A percentile compares a stretch with the other conserved stretches of the same genome.
These are phyloP conservation scores for Patiria pectinifera DNA, from an alignment of 53 echinoderm and acorn worm species.

Conservation along the genomic window DNA sequence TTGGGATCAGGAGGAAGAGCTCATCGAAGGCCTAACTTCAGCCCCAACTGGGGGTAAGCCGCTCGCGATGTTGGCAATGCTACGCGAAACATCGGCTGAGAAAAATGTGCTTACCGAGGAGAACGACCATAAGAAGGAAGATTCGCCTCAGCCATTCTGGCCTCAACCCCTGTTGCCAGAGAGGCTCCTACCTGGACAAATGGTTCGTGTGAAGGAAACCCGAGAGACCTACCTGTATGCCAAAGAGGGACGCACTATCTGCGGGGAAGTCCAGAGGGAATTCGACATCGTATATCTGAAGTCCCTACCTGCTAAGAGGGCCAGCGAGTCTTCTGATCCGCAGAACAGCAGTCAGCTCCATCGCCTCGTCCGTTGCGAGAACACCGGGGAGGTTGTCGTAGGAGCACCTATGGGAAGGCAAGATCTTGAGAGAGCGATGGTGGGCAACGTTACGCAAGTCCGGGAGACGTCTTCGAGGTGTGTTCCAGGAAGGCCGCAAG, in stretches of 20 bases:
- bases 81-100: background rate
- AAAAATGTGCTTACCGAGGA: background rate
- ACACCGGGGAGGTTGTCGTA: background rate
- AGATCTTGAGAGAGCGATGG: constrained; percentile 14
- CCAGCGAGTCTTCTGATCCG: background rate
- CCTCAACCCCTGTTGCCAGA: constrained; percentile 20
- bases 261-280: constrained; percentile 9
- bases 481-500: constrained; percentile 22
- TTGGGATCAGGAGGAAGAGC: background rate
- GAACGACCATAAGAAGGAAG: background rate
- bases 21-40: background rate
- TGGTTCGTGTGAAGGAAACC: background rate
- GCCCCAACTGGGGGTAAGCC: background rate
- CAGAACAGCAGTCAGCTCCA: background rate
- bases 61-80: constrained; percentile 1
- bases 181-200: constrained; percentile 26
- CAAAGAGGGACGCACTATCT: constrained; percentile 20
- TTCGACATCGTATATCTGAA: background rate
- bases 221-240: constrained; percentile 36
- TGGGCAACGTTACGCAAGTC: background rate
- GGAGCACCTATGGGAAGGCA: constrained; percentile 5
- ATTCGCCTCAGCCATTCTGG: background rate
- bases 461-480: constrained; percentile 27
- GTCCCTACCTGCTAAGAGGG: background rate
- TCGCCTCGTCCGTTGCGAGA: background rate